Percentiles rank a stretch among this genome's conserved stretches.
Conservation (phyloP, 2,113 vertebrate genomes). For the Eolophus roseicapilla region DNA sequence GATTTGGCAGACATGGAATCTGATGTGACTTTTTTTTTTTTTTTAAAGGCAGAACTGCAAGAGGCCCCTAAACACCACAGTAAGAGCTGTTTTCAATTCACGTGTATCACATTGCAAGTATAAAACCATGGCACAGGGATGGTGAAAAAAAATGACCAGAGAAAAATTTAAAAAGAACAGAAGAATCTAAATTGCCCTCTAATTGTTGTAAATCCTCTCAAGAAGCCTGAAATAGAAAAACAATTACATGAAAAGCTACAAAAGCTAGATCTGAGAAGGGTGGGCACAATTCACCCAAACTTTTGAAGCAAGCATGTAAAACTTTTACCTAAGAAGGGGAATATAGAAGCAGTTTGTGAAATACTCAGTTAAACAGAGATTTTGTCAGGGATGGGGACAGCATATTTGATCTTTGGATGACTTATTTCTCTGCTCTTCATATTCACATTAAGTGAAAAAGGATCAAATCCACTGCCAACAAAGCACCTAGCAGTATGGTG, state of each 20-base stretch:
- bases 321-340: neutral
- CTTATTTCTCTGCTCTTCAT: neutral
- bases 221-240: neutral
- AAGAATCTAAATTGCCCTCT: neutral
- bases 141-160: neutral
- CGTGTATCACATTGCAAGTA: neutral
- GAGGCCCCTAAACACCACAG: neutral
- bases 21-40: neutral
- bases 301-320: neutral
- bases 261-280: neutral
- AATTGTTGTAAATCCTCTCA: neutral
- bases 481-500: neutral
- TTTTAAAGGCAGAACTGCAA: neutral
- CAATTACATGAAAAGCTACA: neutral
- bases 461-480: neutral
- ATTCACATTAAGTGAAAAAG: neutral
- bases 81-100: neutral
- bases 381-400: neutral
- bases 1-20: neutral
- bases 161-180: neutral
- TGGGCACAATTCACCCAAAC: neutral
- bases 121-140: neutral
- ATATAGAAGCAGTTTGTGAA: neutral
- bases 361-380: neutral
- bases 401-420: neutral